phyloP scores from a whole-genome alignment of 2,888 invertebrate genomes.

The Dorcus hopei region DNA sequence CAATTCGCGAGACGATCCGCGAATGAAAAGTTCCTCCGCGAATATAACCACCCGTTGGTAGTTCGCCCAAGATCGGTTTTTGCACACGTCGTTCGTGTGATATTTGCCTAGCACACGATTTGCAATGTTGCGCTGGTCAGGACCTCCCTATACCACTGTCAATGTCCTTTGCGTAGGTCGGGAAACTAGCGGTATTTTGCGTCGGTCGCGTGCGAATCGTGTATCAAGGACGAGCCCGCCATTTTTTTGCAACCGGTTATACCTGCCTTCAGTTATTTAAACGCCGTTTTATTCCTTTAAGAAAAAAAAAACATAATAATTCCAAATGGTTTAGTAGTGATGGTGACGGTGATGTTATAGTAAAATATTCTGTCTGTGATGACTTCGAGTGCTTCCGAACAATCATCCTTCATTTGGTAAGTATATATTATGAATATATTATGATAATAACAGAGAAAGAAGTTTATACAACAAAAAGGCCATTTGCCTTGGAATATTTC shows the following conservation, averaged over 20 bases:
- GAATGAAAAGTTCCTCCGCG: conserved; percentile 33
- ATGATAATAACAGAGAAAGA: too few species aligned
- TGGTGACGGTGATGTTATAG: too few species aligned
- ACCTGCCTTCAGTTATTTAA: conserved; percentile 10
- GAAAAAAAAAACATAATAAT: background rate
- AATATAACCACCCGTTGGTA: conserved; percentile 25
- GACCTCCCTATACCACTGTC: conserved; percentile 41
- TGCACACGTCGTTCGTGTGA: conserved; percentile 38
- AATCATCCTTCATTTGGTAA: too few species aligned
- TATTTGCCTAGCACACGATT: conserved; percentile 40
- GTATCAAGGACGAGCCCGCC: conserved; percentile 15
- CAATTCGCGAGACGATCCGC: conserved; percentile 40
- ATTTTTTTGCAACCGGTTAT: conserved; percentile 3
- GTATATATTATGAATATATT: too few species aligned
- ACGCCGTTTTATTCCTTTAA: conserved; percentile 3
- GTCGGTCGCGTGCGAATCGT: conserved; percentile 28
- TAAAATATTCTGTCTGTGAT: too few species aligned
- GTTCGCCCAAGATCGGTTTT: conserved; percentile 43
- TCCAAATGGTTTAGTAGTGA: too few species aligned
- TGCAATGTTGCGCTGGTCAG: conserved; percentile 48
- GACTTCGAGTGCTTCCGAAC: too few species aligned
- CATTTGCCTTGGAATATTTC: background rate
- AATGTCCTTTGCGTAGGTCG: conserved; percentile 49
- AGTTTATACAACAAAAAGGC: background rate
- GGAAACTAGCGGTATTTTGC: conserved; percentile 43